Evolutionary conservation across 2,113 vertebrate species (phyloP), one percentile per base, ranked within the genome.

Genomic region (Pontoporia blainvillei): DNA sequence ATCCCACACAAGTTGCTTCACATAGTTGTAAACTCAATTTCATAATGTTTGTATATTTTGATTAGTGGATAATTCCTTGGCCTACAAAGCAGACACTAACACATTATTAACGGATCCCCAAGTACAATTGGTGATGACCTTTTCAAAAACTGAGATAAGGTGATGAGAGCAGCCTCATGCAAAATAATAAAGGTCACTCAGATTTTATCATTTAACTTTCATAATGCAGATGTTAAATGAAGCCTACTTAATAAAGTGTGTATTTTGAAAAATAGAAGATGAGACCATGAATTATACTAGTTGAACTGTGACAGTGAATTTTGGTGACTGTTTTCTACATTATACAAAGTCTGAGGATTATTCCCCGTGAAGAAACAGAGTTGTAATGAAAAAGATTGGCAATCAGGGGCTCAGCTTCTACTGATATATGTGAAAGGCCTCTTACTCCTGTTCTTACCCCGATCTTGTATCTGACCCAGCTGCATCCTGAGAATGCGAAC

Each of bases 71-170:
- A 88, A 97, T 97, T 78, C 64, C 41, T 93, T 84, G 66, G 34
- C n/a, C 54, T 94, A 89, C 72, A 92, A 97, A 96, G 69, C 46
- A 97, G 94, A 97, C 90, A 94, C 59, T 91, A 97, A 98, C 98
- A 94, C 94, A 97, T 98, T 98, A 98, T 98, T 98, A 98, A 97
- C 59, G 67, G 96, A 97, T 96, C 52, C 61, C 66, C 12, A 6
- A 92, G 21, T 92, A 91, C 73, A 96, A 67, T 31, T 81, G 44
- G 18, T 44, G 71, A 84, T 93, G 91, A 94, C 95, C 96, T 97
- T 97, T 95, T 62, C 76, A 76, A 88, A 91, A 97, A 87, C 34
- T 11, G 62, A 97, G 86, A 92, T 95, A 90, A 95, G 73, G 41
- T 95, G 61, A 86, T 87, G 91, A 95, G 46, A 92, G 34, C 41